Evolutionary conservation across 1,140 invertebrate species (phyloP).

Genomic region (Spodoptera frugiperda): DNA sequence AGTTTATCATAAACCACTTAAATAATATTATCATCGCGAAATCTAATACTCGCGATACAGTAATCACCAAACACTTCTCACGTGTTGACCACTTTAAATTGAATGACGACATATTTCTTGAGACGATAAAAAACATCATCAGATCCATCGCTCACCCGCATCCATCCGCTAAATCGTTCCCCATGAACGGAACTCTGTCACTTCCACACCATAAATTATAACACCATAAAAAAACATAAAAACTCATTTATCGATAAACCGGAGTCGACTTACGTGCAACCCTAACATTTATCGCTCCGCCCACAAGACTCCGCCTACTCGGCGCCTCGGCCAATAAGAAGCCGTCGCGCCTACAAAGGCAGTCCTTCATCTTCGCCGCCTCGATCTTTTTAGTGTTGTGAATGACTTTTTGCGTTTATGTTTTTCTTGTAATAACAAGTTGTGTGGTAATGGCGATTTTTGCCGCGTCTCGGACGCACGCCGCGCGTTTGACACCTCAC

Average conservation of each 20-base stretch:
- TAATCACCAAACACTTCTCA: slow-evolving; percentile 26
- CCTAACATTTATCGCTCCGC: slow-evolving; percentile 65
- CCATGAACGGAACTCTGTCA: slow-evolving; percentile 72
- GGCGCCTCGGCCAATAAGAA: slow-evolving; percentile 69
- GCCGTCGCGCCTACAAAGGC: slow-evolving; percentile 54
- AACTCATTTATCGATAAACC: slow-evolving; percentile 77
- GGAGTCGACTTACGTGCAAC: slow-evolving; percentile 61
- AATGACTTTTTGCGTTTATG: slow-evolving; percentile 76
- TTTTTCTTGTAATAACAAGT: slow-evolving; percentile 60
- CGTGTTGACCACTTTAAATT: slow-evolving; percentile 18
- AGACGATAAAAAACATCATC: slow-evolving; percentile 31
- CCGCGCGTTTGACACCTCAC: slow-evolving; percentile 75
- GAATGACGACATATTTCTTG: slow-evolving; percentile 24
- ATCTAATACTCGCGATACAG: slow-evolving; percentile 24
- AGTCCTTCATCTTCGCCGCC: slow-evolving; percentile 62
- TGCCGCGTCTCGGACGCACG: slow-evolving; percentile 61
- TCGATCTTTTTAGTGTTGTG: slow-evolving; percentile 79
- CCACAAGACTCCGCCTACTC: slow-evolving; percentile 67
- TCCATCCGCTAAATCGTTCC: slow-evolving; percentile 51
- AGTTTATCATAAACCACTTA: not conserved
- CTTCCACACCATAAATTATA: slow-evolving; percentile 79
- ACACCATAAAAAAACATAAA: slow-evolving; percentile 71
- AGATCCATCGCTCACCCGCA: slow-evolving; percentile 48
- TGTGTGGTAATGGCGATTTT: slow-evolving; percentile 66
- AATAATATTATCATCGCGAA: slow-evolving; percentile 1